Percentiles rank a stretch among this genome's conserved stretches.
Conservation (phyloP, 1,140 invertebrate genomes). For the Megalonaias nervosa region DNA sequence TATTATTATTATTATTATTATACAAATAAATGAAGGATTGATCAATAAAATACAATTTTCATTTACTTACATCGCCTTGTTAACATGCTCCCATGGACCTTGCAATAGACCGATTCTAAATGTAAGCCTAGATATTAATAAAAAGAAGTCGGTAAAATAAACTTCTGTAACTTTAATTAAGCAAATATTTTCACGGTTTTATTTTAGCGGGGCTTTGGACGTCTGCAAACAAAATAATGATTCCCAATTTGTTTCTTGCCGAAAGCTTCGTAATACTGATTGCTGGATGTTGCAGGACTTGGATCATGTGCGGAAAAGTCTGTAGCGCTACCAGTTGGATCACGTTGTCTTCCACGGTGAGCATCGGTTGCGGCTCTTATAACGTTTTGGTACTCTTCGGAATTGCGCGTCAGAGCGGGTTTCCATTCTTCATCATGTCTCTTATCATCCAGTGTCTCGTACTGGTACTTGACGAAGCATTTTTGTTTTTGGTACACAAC, state of each 20-base stretch:
- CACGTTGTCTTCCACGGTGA: neutral
- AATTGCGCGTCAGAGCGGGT: neutral
- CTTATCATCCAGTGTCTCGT: neutral
- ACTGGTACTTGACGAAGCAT: neutral
- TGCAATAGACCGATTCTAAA: too few species aligned
- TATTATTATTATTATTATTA: too few species aligned
- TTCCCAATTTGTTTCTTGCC: neutral
- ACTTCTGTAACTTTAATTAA: too few species aligned
- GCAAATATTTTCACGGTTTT: too few species aligned
- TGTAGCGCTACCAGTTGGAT: neutral
- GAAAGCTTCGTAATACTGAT: neutral
- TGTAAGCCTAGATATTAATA: too few species aligned
- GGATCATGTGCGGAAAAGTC: neutral
- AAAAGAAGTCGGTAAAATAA: too few species aligned
- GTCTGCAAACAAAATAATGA: conserved; percentile 1
- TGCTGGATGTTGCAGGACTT: neutral
- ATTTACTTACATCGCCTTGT: too few species aligned
- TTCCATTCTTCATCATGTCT: neutral
- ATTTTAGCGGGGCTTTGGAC: too few species aligned
- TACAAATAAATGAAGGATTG: too few species aligned
- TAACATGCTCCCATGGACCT: too few species aligned
- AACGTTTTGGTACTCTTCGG: neutral
- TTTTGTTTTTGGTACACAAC: neutral
- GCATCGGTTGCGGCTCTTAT: conserved; percentile 2
- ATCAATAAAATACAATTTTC: too few species aligned